Base-by-base conservation (phyloP, 1,140 invertebrate species). In the Drosophila fuyamai region DNA sequence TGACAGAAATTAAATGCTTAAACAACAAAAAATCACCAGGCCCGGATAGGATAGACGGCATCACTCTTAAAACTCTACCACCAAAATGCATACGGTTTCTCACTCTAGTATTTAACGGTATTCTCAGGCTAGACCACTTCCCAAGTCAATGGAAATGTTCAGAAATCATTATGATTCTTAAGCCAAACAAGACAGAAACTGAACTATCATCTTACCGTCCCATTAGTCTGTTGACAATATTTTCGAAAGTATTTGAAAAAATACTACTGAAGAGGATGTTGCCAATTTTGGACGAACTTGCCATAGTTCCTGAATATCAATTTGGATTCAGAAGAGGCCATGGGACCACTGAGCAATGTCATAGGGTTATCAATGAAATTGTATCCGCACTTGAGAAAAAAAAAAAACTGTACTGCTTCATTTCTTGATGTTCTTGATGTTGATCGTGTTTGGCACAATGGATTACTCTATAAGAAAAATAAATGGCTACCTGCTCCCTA, bases 341-440 rank as follows among this genome's bases (percentile, higher is more conserved):
- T 47, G 48, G 62, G 8, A 92, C 80, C 0, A 62, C 71, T 23
- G 76, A 92, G 58, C 78, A 92, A 75, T 57, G 81, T 2, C 73
- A 90, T 16, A 56, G 74, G 41, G 76, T 27, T 56, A 46, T n/a
- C 3, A 66, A 79, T 9, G 58, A 36, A 8, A 81, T 91, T 16
- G 71, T 62, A 2, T 32, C 72, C 53, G 38, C 57, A 14, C 47
- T 92, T 0, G 75, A 86, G 56, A 60, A 76, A 32, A 92, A 84
- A n/a, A 55, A 71, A 77, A 75, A 81, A 83, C 46, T 92, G 89
- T 48, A 81, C 85, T 5, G 72, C 79, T 38, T 60, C 44, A 4
- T 92, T 92, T 55, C 58, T 92, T 13, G 90, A 91, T 41, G 75
- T 92, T 7, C 48, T 92, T n/a, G n/a, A n/a, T n/a, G n/a, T 91